These are phyloP conservation scores for Lissonota sp. DNA, from an alignment of 2,888 invertebrate genomes.

Conservation along the genomic window DNA sequence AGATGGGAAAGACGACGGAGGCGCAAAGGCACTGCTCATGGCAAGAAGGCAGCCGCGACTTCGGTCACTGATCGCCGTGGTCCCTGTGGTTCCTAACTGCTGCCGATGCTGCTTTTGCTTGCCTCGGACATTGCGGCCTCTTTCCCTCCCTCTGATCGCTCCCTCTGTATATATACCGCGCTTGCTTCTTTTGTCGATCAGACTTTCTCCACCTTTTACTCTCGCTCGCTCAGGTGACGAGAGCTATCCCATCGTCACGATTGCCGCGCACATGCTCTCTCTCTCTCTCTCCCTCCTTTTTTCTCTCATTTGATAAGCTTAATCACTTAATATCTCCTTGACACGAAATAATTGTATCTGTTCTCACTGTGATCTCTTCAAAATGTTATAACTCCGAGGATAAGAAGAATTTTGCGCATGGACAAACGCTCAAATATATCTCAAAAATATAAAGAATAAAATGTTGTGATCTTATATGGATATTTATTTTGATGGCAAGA, in stretches of 20 bases:
- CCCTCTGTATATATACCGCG: slow-evolving; percentile 45
- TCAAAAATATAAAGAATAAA: too few relatives aligned
- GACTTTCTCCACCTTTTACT: slow-evolving; percentile 39
- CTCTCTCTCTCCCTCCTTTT: slow-evolving; percentile 5
- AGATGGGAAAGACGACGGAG: slow-evolving; percentile 55
- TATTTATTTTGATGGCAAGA: too few relatives aligned
- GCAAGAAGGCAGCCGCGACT: slow-evolving; percentile 72
- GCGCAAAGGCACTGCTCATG: slow-evolving; percentile 50
- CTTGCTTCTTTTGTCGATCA: slow-evolving; percentile 58
- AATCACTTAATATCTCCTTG: slow-evolving; percentile 29
- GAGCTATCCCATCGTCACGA: slow-evolving; percentile 47
- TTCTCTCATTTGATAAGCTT: slow-evolving; percentile 41
- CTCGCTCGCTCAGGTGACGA: slow-evolving; percentile 63
- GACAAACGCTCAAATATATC: too few relatives aligned
- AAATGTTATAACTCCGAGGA: too few relatives aligned
- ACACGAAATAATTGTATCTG: too few relatives aligned
- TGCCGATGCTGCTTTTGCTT: slow-evolving; percentile 67
- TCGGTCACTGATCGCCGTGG: slow-evolving; percentile 77
- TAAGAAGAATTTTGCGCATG: too few relatives aligned
- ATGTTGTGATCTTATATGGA: too few relatives aligned
- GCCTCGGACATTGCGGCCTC: slow-evolving; percentile 68
- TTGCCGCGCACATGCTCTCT: slow-evolving; percentile 15
- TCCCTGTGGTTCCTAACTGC: slow-evolving; percentile 65
- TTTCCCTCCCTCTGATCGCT: slow-evolving; percentile 48
- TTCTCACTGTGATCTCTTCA: too few relatives aligned